These are phyloP conservation scores for Menidia menidia DNA, from an alignment of 2,797 vertebrate genomes.

Conservation along the genomic window DNA sequence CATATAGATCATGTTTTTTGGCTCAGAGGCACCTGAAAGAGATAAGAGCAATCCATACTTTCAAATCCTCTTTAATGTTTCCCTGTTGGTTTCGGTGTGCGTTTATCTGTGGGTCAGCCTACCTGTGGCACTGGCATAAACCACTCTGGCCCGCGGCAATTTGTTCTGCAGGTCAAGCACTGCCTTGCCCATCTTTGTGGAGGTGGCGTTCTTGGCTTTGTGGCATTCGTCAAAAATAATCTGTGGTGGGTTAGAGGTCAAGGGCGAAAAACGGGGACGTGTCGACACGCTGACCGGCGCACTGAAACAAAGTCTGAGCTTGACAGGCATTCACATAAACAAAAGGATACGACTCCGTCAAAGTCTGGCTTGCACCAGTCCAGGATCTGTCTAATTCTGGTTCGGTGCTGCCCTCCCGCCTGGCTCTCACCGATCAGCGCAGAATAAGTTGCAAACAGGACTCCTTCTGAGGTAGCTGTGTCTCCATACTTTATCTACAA, in stretches of 20 bases:
- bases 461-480: conserved; percentile 98
- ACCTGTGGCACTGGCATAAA: conserved; percentile 99
- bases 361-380: conserved; percentile 96
- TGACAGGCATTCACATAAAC: not conserved
- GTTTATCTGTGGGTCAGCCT: not conserved
- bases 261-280: conserved; percentile 61
- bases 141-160: conserved; percentile 93
- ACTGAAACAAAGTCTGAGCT: not conserved
- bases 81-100: not conserved
- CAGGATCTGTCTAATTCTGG: conserved; percentile 93
- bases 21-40: conserved; percentile 94
- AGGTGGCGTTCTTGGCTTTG: conserved; percentile 98
- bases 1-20: conserved; percentile 99
- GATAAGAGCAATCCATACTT: not conserved
- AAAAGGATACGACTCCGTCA: conserved; percentile 96
- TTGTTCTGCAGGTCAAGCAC: conserved; percentile 97
- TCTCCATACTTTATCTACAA: conserved; percentile 97
- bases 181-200: conserved; percentile 98
- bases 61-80: not conserved
- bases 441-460: conserved; percentile 97
- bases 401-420: conserved; percentile 95
- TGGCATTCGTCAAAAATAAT: conserved; percentile 99
- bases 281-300: not conserved
- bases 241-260: conserved; percentile 76
- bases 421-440: conserved; percentile 98